A percentile compares a stretch with the other conserved stretches of the same genome.
phyloP scores from a whole-genome alignment of 2,888 invertebrate genomes.

The Xanthorhoe designata region DNA sequence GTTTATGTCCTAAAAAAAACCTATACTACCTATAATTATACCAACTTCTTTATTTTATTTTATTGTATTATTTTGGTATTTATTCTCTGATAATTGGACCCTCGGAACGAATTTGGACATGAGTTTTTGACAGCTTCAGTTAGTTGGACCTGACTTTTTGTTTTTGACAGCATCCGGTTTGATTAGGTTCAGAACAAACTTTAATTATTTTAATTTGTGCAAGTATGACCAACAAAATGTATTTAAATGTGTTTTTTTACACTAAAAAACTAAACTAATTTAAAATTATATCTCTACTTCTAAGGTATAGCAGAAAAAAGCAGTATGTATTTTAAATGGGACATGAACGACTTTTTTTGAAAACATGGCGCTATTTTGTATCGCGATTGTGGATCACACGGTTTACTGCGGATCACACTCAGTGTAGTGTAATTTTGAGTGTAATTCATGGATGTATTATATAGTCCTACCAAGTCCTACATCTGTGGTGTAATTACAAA shows the following conservation, averaged over 20 bases:
- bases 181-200: background rate
- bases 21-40: too few relatives aligned
- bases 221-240: background rate
- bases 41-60: too few relatives aligned
- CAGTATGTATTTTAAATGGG: background rate
- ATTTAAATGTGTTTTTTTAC: background rate
- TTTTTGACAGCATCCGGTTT: constrained; percentile 3
- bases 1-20: too few relatives aligned
- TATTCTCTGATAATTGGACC: too few relatives aligned
- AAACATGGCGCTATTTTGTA: constrained; percentile 20
- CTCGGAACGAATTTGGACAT: constrained; percentile 5
- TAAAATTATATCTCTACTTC: background rate
- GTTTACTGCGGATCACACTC: too few relatives aligned
- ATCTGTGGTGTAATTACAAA: too few relatives aligned
- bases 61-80: too few relatives aligned
- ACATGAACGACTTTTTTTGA: background rate
- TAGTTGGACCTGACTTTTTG: constrained; percentile 1
- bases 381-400: too few relatives aligned
- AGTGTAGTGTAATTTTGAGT: too few relatives aligned
- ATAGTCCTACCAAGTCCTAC: too few relatives aligned
- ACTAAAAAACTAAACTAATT: background rate
- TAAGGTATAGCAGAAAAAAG: background rate
- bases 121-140: background rate
- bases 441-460: too few relatives aligned
- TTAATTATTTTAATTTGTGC: background rate